phyloP scores from a whole-genome alignment of 2,113 vertebrate genomes.

The Rhodinocichla rosea region DNA sequence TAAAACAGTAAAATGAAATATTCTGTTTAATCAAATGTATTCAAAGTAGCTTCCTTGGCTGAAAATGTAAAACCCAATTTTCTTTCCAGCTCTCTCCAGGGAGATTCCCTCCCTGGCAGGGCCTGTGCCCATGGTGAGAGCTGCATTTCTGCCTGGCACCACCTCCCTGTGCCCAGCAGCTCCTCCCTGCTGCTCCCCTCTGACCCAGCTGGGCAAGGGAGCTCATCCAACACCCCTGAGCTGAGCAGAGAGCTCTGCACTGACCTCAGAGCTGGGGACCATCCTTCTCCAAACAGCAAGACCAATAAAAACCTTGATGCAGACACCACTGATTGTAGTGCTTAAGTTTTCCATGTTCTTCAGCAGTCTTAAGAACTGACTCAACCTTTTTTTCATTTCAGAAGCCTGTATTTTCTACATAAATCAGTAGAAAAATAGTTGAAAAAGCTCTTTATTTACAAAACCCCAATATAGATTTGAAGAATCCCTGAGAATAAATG shows the following conservation, averaged over 20 bases:
- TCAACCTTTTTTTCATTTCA: not conserved
- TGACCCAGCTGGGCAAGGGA: rapidly evolving
- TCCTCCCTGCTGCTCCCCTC: not conserved
- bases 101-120: not conserved
- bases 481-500: not conserved
- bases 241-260: not conserved
- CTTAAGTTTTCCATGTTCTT: not conserved
- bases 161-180: not conserved
- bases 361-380: not conserved
- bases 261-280: not conserved
- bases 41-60: not conserved
- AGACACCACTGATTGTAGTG: not conserved
- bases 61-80: not conserved
- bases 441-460: not conserved
- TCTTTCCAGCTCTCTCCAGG: not conserved
- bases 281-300: not conserved
- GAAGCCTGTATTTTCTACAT: not conserved
- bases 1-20: slow-evolving; percentile 62
- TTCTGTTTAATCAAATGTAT: slow-evolving; percentile 52
- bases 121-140: not conserved
- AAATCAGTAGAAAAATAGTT: not conserved
- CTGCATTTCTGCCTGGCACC: rapidly evolving
- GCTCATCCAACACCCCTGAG: not conserved
- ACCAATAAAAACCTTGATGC: not conserved
- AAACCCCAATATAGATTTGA: not conserved